A percentile compares a stretch with the other conserved stretches of the same genome.
These are phyloP conservation scores for Listronotus oregonensis DNA, from an alignment of 1,140 invertebrate genomes.

Conservation along the genomic window DNA sequence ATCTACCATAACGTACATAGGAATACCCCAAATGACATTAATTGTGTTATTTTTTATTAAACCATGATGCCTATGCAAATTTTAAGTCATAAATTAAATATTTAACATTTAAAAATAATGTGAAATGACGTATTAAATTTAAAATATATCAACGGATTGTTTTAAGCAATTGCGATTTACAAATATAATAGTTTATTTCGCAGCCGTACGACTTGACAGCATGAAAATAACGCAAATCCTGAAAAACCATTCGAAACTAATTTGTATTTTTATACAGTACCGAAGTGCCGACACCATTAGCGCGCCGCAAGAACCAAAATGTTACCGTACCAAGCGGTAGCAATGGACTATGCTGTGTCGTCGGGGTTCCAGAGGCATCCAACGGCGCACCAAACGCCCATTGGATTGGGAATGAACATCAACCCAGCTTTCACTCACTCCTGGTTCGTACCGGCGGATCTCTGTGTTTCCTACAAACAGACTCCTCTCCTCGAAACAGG, in stretches of 20 bases:
- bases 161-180: no score
- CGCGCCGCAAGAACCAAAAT: slow-evolving; percentile 56
- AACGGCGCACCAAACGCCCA: slow-evolving; percentile 69
- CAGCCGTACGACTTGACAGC: no score
- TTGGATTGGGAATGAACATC: slow-evolving; percentile 66
- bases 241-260: background rate
- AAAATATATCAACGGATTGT: no score
- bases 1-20: slow-evolving; percentile 12
- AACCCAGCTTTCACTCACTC: slow-evolving; percentile 80
- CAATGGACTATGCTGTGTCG: slow-evolving; percentile 83
- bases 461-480: slow-evolving; percentile 84
- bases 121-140: no score
- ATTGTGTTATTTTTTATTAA: slow-evolving; percentile 12
- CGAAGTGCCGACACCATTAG: background rate
- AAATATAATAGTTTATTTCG: no score
- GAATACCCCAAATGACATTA: slow-evolving; percentile 19
- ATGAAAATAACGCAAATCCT: background rate
- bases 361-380: slow-evolving; percentile 74
- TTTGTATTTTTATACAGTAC: background rate
- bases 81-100: no score
- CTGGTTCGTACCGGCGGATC: slow-evolving; percentile 90
- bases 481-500: slow-evolving; percentile 85
- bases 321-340: slow-evolving; percentile 86
- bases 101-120: no score
- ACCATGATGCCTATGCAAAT: slow-evolving; percentile 7